phyloP scores from a whole-genome alignment of 2,888 invertebrate species.

The Diarsia rubi region DNA sequence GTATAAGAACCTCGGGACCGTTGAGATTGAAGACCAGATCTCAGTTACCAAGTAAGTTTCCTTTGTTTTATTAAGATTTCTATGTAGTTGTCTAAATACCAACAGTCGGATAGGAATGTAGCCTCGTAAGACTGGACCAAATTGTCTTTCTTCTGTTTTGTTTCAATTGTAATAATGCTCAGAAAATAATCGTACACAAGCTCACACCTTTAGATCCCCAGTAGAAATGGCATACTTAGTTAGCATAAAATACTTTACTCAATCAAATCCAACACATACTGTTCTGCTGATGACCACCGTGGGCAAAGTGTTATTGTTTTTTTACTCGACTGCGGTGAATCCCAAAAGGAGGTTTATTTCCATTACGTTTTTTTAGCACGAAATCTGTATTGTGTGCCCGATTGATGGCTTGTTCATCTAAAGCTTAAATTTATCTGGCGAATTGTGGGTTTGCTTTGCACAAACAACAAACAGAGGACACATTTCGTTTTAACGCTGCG shows the following conservation, averaged over 20 bases:
- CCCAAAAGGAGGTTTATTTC: too few relatives aligned
- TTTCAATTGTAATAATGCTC: neutral
- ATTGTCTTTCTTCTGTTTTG: neutral
- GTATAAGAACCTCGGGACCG: conserved; percentile 96
- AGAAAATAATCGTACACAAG: neutral
- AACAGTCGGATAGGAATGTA: neutral
- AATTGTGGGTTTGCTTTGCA: neutral
- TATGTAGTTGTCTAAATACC: neutral
- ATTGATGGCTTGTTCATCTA: neutral
- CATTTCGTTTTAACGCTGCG: neutral
- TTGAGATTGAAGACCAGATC: conserved; percentile 98
- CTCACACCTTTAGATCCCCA: neutral
- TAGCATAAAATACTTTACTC: neutral
- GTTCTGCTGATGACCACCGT: neutral
- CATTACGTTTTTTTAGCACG: too few relatives aligned
- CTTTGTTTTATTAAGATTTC: too few relatives aligned
- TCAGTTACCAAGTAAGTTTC: conserved; percentile 93
- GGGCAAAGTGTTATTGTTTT: neutral
- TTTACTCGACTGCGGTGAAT: too few relatives aligned
- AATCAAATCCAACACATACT: neutral
- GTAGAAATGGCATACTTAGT: neutral
- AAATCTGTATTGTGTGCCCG: too few relatives aligned
- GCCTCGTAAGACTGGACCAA: neutral
- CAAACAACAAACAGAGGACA: too few relatives aligned
- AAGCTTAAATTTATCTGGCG: neutral